Percentiles rank a stretch among this genome's conserved stretches.
Evolutionary conservation across 1,140 invertebrate genomes (phyloP).

Genomic region (Drosophila parvula): DNA sequence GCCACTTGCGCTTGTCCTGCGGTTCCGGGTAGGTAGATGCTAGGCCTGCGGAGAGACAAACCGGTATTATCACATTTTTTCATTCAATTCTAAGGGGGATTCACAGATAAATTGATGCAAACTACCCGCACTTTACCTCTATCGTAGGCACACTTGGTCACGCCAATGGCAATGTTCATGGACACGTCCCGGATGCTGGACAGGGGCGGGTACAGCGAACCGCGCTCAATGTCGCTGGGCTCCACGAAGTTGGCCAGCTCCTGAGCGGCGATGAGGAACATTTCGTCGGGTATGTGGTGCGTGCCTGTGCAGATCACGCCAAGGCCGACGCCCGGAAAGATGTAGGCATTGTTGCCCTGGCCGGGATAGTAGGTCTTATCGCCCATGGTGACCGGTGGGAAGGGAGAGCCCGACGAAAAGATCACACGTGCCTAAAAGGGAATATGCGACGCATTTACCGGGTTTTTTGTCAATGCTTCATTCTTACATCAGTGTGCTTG

Average conservation of each 20-base stretch:
- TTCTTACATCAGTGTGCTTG: conserved; percentile 90
- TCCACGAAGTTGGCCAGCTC: conserved; percentile 92
- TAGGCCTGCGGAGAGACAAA: conserved; percentile 86
- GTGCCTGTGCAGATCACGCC: conserved; percentile 94
- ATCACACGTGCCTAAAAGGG: conserved; percentile 91
- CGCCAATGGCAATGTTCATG: conserved; percentile 92
- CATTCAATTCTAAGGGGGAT: neutral
- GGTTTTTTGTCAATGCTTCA: too few relatives aligned
- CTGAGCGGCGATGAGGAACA: conserved; percentile 96
- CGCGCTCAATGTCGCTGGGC: conserved; percentile 91
- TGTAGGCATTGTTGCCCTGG: conserved; percentile 98
- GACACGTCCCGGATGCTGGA: conserved; percentile 94
- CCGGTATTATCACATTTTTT: neutral
- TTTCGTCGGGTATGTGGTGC: conserved; percentile 94
- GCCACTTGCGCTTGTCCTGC: conserved; percentile 89
- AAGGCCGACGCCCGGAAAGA: conserved; percentile 95
- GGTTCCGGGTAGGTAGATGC: conserved; percentile 94
- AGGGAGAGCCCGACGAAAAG: conserved; percentile 97
- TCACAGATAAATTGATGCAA: neutral
- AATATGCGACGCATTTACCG: neutral
- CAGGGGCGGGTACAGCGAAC: conserved; percentile 97
- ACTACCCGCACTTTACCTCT: conserved; percentile 86
- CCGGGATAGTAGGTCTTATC: conserved; percentile 94
- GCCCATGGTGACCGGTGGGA: conserved; percentile 90
- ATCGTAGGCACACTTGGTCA: conserved; percentile 95